Evolutionary conservation across 2,888 invertebrate genomes (phyloP).

Genomic region (Pyralis farinalis): DNA sequence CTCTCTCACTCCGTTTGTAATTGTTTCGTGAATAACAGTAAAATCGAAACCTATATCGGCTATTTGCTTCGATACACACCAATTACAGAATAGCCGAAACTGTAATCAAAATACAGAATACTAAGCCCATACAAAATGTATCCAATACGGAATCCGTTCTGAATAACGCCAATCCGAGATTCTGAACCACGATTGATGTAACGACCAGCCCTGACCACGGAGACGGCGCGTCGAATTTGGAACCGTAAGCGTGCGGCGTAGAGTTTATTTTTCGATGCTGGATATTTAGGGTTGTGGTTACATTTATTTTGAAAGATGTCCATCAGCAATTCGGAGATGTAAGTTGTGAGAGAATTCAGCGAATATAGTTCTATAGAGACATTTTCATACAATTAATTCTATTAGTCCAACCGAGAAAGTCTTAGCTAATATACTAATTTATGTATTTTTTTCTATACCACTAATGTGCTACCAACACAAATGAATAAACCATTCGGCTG

Average conservation of each 20-base stretch:
- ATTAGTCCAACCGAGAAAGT: too few relatives aligned
- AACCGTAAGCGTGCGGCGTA: not conserved
- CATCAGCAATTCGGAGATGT: not conserved
- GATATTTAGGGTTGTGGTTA: conserved; percentile 3
- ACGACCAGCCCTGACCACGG: conserved; percentile 5
- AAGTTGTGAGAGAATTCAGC: not conserved
- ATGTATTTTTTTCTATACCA: too few relatives aligned
- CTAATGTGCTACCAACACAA: too few relatives aligned
- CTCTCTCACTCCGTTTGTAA: too few relatives aligned
- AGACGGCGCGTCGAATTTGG: not conserved
- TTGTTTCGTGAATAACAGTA: too few relatives aligned
- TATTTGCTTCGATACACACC: not conserved
- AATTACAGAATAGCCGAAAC: not conserved
- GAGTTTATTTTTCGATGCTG: conserved; percentile 1
- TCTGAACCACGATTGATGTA: conserved; percentile 8
- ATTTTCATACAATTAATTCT: too few relatives aligned
- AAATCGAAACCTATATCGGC: too few relatives aligned
- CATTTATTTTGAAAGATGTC: conserved; percentile 8
- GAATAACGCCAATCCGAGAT: conserved; percentile 1
- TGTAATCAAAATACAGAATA: not conserved
- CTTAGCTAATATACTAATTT: too few relatives aligned
- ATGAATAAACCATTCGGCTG: too few relatives aligned
- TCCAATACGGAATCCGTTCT: not conserved
- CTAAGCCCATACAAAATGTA: not conserved
- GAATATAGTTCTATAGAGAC: too few relatives aligned